Evolutionary conservation across 2,113 vertebrate genomes (phyloP).

Genomic region (Cnemophilus loriae): DNA sequence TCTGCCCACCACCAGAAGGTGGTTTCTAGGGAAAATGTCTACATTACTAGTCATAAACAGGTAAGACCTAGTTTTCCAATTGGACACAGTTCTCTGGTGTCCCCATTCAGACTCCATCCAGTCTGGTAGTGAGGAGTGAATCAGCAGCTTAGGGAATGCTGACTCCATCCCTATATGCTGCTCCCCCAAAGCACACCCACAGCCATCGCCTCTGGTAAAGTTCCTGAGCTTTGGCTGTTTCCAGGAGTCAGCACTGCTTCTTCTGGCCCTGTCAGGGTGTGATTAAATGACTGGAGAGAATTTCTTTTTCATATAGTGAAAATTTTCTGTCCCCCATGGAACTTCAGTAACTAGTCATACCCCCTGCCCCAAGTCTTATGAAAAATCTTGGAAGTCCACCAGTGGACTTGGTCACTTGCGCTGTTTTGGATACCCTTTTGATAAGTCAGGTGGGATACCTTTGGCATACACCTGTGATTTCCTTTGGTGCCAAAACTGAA

Average conservation of each 20-base stretch:
- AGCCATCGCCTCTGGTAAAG: fast-evolving
- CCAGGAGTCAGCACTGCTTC: not conserved
- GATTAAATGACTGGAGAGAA: not conserved
- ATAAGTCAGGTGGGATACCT: not conserved
- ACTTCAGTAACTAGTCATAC: not conserved
- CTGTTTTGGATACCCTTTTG: not conserved
- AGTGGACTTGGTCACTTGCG: not conserved
- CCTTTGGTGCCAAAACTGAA: not conserved
- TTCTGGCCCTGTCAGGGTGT: not conserved
- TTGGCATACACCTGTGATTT: fast-evolving
- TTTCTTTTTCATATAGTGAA: not conserved
- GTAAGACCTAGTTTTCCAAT: not conserved
- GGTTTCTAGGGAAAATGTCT: not conserved
- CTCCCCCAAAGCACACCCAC: not conserved
- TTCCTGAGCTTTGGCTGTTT: not conserved
- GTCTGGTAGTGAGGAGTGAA: not conserved
- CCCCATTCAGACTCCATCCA: not conserved
- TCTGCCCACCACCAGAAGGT: not conserved
- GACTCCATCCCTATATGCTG: not conserved
- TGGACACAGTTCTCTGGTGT: not conserved
- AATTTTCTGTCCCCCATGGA: not conserved
- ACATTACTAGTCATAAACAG: not conserved
- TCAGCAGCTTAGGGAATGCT: not conserved
- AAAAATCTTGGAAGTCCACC: not conserved
- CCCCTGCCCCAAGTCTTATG: not conserved